Evolutionary conservation across 2,888 invertebrate genomes (phyloP).

Genomic region (Ypsolopha scabrella): DNA sequence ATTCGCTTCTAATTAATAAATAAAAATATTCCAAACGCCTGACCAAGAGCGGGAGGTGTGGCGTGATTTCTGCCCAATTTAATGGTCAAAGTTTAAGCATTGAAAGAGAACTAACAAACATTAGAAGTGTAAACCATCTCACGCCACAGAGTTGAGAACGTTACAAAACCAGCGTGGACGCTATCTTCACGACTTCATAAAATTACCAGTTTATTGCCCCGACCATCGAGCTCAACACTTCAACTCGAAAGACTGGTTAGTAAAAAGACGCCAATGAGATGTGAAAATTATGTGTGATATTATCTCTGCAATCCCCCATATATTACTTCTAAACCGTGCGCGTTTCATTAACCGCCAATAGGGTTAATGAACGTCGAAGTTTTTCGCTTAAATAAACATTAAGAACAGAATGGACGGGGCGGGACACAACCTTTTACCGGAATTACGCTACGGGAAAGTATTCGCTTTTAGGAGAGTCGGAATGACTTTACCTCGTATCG

Average conservation of each 20-base stretch:
- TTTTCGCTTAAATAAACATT: conserved; percentile 65
- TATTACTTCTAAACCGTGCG: conserved; percentile 38
- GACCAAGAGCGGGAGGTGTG: no score
- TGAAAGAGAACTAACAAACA: no score
- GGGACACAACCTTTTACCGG: conserved; percentile 52
- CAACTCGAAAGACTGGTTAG: conserved; percentile 45
- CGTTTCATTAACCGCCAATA: conserved; percentile 56
- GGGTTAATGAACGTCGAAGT: conserved; percentile 54
- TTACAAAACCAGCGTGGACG: no score
- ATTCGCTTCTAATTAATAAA: no score
- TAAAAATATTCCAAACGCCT: no score
- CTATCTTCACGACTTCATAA: conserved; percentile 25
- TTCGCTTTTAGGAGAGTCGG: conserved; percentile 37
- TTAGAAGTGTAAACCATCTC: no score
- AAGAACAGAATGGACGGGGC: conserved; percentile 47
- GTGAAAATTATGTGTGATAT: conserved; percentile 54
- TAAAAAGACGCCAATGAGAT: conserved; percentile 42
- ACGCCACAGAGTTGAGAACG: no score
- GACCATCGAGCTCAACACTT: conserved; percentile 42
- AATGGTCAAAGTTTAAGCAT: no score
- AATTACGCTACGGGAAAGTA: conserved; percentile 55
- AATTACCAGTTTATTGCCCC: conserved; percentile 35
- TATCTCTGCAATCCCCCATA: conserved; percentile 24
- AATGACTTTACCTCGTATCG: conserved; percentile 22
- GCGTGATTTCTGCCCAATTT: no score